These are phyloP conservation scores for Pteronotus mesoamericanus DNA, from an alignment of 2,797 vertebrate species.

Conservation along the genomic window DNA sequence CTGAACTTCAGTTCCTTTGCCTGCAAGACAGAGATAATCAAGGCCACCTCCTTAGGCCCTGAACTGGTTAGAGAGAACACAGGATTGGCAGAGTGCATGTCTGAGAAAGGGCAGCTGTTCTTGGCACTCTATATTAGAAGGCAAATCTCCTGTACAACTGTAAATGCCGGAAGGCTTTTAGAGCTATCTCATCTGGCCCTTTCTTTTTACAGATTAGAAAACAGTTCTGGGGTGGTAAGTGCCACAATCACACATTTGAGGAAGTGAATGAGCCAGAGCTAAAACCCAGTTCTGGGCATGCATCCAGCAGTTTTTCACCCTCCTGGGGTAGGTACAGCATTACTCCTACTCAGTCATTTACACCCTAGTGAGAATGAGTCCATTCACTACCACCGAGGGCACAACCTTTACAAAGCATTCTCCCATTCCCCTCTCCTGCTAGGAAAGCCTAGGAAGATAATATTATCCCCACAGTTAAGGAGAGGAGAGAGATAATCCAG, in stretches of 20 bases:
- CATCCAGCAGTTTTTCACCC: neutral
- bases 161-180: neutral
- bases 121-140: neutral
- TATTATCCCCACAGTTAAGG: neutral
- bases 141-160: neutral
- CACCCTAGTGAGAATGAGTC: neutral
- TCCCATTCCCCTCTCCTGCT: neutral
- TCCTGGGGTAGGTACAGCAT: neutral
- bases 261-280: neutral
- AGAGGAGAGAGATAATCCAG: neutral
- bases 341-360: neutral
- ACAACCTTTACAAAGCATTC: neutral
- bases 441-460: neutral
- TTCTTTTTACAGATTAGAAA: neutral
- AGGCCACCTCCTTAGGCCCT: neutral
- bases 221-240: neutral
- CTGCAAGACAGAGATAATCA: neutral
- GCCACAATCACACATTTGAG: neutral
- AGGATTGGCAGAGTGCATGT: neutral
- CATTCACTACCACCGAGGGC: neutral
- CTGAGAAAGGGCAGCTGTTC: neutral
- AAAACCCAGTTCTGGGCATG: neutral
- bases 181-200: neutral
- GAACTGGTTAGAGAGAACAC: neutral
- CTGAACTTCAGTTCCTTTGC: neutral